Percentiles rank a stretch among this genome's conserved stretches.
These are phyloP conservation scores for Drosophila testacea DNA, from an alignment of 2,888 invertebrate species.

Conservation along the genomic window DNA sequence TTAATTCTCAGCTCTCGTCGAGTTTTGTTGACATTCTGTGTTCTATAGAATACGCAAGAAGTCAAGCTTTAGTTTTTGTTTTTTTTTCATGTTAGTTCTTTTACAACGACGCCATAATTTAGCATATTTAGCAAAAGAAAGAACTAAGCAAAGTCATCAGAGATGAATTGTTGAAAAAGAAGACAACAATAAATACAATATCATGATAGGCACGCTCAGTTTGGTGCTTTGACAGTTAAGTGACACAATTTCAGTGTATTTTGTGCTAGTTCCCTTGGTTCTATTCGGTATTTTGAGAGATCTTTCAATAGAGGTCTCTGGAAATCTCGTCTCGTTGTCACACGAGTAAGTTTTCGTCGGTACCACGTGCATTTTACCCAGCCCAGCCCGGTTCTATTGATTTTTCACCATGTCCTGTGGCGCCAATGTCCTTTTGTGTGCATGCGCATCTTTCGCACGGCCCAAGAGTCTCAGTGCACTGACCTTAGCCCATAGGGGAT, in stretches of 20 bases:
- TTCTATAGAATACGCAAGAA: constrained; percentile 13
- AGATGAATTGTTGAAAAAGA: constrained; percentile 12
- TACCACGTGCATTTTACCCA: constrained; percentile 53
- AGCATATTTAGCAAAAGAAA: constrained; percentile 63
- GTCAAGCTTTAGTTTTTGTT: constrained; percentile 22
- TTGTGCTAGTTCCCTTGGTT: constrained; percentile 34
- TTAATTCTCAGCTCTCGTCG: constrained; percentile 30
- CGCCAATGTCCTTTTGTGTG: constrained; percentile 50
- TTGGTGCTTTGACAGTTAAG: constrained; percentile 60
- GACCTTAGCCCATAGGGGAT: constrained; percentile 63
- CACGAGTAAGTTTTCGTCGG: constrained; percentile 13
- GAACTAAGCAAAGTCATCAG: constrained; percentile 13
- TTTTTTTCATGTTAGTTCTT: neutral
- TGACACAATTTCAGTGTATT: constrained; percentile 64
- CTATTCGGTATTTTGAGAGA: neutral
- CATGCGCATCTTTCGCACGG: constrained; percentile 50
- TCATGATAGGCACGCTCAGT: constrained; percentile 30
- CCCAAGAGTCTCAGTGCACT: constrained; percentile 46
- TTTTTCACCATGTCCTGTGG: constrained; percentile 61
- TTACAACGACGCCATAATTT: constrained; percentile 48
- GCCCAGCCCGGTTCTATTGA: constrained; percentile 64
- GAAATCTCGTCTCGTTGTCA: constrained; percentile 11
- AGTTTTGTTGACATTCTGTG: constrained; percentile 73
- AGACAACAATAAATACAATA: constrained; percentile 24
- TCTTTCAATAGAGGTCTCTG: neutral